These are phyloP conservation scores for Hetaerina americana DNA, from an alignment of 1,140 invertebrate species.

Conservation along the genomic window DNA sequence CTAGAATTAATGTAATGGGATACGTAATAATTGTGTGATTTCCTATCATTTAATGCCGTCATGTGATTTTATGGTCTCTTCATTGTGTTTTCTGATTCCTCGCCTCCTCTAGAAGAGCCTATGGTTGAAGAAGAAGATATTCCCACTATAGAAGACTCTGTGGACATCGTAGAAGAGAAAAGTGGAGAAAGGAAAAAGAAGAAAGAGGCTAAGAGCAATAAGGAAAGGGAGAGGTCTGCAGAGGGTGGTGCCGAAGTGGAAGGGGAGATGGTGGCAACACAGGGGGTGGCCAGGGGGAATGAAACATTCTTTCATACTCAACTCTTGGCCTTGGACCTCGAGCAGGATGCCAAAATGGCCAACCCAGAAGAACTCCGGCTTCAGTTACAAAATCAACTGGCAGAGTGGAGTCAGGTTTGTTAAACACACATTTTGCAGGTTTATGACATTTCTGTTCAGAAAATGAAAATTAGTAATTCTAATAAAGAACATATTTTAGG, in stretches of 20 bases:
- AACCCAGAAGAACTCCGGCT: conserved; percentile 25
- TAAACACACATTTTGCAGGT: neutral
- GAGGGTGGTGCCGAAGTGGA: conserved; percentile 52
- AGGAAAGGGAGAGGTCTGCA: conserved; percentile 15
- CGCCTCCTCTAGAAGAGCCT: neutral
- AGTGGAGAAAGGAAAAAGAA: conserved; percentile 18
- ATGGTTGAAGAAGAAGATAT: conserved; percentile 26
- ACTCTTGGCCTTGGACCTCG: conserved; percentile 30
- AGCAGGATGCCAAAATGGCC: conserved; percentile 17
- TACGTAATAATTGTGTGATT: too few relatives aligned
- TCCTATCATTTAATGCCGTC: too few relatives aligned
- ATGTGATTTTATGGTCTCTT: too few relatives aligned
- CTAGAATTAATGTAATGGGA: too few relatives aligned
- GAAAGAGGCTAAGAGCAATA: conserved; percentile 15
- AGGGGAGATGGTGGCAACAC: conserved; percentile 57
- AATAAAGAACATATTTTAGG: too few relatives aligned
- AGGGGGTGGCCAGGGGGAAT: conserved; percentile 45
- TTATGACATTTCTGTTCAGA: too few relatives aligned
- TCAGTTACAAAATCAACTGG: conserved; percentile 40
- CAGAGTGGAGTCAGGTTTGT: conserved; percentile 32
- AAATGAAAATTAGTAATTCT: neutral
- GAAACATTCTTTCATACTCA: conserved; percentile 57
- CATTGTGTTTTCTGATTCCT: too few relatives aligned
- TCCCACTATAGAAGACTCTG: conserved; percentile 32
- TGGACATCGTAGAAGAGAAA: conserved; percentile 19